A percentile compares a stretch with the other conserved stretches of the same genome.
Conservation (phyloP, 2,888 invertebrate genomes). For the Aspidiotus rigidus region DNA sequence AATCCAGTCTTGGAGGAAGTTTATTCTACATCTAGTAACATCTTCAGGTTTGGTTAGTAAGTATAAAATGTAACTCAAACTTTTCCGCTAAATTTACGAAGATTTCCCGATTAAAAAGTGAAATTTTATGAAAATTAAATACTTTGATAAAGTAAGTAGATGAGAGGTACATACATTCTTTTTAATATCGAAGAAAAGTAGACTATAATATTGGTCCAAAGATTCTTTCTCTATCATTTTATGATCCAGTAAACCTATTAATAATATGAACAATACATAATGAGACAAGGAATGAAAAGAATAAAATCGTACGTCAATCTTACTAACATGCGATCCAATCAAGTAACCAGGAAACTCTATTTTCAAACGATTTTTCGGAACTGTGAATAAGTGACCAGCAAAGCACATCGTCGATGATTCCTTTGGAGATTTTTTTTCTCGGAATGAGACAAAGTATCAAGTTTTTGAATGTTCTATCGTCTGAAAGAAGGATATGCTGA, state of each 20-base stretch:
- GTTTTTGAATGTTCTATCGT: background rate
- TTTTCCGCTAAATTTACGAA: background rate
- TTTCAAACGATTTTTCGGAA: background rate
- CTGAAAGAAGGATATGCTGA: background rate
- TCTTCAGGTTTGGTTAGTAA: slow-evolving; percentile 1
- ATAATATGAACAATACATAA: background rate
- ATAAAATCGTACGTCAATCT: background rate
- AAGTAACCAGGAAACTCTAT: background rate
- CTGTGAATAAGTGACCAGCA: background rate
- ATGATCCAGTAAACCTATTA: background rate
- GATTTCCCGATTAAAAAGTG: background rate
- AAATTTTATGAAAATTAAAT: background rate
- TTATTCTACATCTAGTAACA: background rate
- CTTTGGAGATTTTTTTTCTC: background rate
- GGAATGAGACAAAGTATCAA: background rate
- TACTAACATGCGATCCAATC: background rate
- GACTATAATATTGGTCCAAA: background rate
- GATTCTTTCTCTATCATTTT: background rate
- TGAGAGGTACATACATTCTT: background rate
- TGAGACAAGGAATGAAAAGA: background rate
- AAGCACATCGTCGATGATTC: background rate
- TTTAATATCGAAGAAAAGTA: background rate
- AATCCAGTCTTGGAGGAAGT: background rate
- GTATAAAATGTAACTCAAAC: background rate
- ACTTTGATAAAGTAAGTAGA: background rate